Evolutionary conservation across 2,888 invertebrate genomes (phyloP).

Genomic region (Eupeodes latifasciatus): DNA sequence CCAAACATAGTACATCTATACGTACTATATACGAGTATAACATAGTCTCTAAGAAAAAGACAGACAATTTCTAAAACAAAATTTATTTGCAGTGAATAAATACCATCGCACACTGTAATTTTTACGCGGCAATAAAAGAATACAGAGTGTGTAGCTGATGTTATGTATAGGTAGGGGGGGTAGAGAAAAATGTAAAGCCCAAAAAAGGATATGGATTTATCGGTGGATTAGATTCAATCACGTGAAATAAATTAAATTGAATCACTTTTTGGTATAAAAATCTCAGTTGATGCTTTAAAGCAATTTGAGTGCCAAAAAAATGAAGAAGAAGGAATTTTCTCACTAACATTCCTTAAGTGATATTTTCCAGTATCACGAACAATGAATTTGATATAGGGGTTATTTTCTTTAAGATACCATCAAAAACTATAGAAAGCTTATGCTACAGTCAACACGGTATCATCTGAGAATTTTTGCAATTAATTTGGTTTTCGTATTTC

Average conservation of each 20-base stretch:
- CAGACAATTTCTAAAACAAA: conserved; percentile 39
- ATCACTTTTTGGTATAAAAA: conserved; percentile 38
- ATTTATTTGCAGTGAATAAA: conserved; percentile 64
- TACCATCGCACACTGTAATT: conserved; percentile 40
- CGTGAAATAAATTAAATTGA: conserved; percentile 63
- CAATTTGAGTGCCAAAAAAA: conserved; percentile 5
- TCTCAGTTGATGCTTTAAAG: not conserved
- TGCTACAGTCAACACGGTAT: too few relatives aligned
- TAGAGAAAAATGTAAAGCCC: conserved; percentile 26
- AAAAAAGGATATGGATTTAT: conserved; percentile 54
- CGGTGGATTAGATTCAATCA: conserved; percentile 54
- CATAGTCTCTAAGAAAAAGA: not conserved
- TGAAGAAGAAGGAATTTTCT: not conserved
- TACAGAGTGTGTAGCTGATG: not conserved
- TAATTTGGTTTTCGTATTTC: too few relatives aligned
- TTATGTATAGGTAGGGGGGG: not conserved
- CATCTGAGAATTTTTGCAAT: too few relatives aligned
- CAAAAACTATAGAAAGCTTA: too few relatives aligned
- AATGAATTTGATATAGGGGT: too few relatives aligned
- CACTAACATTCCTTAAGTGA: not conserved
- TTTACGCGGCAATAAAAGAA: conserved; percentile 31
- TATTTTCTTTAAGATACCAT: too few relatives aligned
- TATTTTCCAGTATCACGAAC: not conserved
- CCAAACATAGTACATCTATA: not conserved
- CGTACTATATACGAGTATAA: not conserved